Base-by-base conservation (phyloP, 2,113 vertebrate genomes). In the Nothobranchius kuhntae region DNA sequence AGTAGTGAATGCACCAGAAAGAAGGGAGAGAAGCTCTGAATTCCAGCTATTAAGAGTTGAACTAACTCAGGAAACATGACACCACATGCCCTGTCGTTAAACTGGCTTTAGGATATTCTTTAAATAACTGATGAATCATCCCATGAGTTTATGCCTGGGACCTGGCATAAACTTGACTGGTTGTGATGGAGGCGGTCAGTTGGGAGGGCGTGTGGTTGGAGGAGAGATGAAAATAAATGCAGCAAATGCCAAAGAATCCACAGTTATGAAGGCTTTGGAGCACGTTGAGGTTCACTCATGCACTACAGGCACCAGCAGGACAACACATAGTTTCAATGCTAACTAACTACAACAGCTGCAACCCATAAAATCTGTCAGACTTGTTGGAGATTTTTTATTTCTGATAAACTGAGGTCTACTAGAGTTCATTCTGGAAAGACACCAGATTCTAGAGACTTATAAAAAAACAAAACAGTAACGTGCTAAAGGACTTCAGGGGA, bases 191-290 rank as follows among this genome's bases (percentile, higher is more conserved):
- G 4, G 58, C 13, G 48, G 52, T 60, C n/a, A 11, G 38, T 57
- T 57, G 46, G 10, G 38, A 52, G 50, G 61, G 36, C 17, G 46
- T 47, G 78, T 45, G 47, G 64, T 62, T 52, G 66, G 57, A 46
- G 36, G 6, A 61, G 14, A 42, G 50, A 51, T 73, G 62, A 80
- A 70, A 78, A 63, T 68, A 72, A 82, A 62, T 71, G 69, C 63
- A 65, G 53, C 55, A 55, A 61, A 78, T 35, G 44, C 68, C 71
- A 71, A 71, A 63, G 59, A 71, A 52, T 61, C 75, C 77, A 61
- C 71, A 82, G 36, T 36, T 58, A 58, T 61, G 38, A 65, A 44
- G 60, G 61, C 64, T 78, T 62, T 47, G 21, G 58, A 63, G 45
- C 76, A 58, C 38, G 40, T 13, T 53, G 30, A 2, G 14, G 55